Base-by-base conservation (phyloP, 2,113 vertebrate genomes). In the Lampris incognitus region DNA sequence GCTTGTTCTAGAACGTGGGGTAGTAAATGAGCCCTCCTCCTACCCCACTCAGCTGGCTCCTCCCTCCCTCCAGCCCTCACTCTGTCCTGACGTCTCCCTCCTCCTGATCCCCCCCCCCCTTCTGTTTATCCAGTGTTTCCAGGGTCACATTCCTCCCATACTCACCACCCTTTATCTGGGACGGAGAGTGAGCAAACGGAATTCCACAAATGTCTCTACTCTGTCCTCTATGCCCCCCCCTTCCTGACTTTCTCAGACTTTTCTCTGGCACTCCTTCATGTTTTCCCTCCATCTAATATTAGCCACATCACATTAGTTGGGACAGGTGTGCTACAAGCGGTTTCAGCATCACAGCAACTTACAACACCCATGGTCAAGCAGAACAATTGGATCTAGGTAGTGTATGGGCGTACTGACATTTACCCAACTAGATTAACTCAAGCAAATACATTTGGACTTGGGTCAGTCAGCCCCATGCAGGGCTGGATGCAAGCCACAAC, bases 131-230 rank as follows among this genome's bases (percentile, higher is more conserved):
- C 90, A 86, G 87, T 72, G 85, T 75, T 89, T 87, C 87, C 89
- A 90, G 92, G 93, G 91, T 89, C 84, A 38, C 92, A 94, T 94
- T 94, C 93, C 92, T 92, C 63, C 79, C 89, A 86, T 93, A 78
- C 79, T 90, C 66, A 62, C 69, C 66, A 62, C 69, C 58, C 87
- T 87, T 89, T 90, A 93, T 91, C 90, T 81, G 85, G 78, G 78
- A 84, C 68, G 91, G 83, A 74, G 74, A 62, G 76, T 13, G 1
- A 87, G 77, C 60, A 83, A 82, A 82, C 24, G 58, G 79, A 90
- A 91, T 91, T 90, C 88, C 84, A 85, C 81, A 86, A 24, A 88
- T 90, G 70, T 88, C 81, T 81, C 36, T 82, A 51, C 79, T 85
- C 67, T 44, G 52, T 61, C 62, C 72, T 58, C 58, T 42, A 13